Conservation (phyloP, 2,888 invertebrate genomes). For the Drosophila fungiperda region DNA sequence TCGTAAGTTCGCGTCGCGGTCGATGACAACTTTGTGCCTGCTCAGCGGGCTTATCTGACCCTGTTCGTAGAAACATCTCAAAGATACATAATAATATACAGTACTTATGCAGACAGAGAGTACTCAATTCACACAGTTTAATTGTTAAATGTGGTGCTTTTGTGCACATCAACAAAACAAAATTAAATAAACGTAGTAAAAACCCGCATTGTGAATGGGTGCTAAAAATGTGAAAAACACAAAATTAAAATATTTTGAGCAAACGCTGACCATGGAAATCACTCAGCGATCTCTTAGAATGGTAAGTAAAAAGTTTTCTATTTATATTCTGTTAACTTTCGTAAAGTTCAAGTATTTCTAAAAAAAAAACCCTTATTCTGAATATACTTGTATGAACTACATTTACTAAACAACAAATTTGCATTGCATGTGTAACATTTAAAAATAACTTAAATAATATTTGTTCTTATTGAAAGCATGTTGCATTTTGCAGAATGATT, state of each 20-base stretch:
- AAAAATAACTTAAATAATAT: not conserved
- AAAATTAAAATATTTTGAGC: conserved; percentile 29
- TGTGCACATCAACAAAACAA: conserved; percentile 7
- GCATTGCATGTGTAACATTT: not conserved
- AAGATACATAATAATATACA: conserved; percentile 41
- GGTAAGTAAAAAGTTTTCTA: conserved; percentile 29
- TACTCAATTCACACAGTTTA: conserved; percentile 25
- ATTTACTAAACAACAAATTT: not conserved
- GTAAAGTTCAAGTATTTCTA: not conserved
- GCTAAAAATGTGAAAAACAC: conserved; percentile 34
- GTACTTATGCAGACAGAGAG: conserved; percentile 24
- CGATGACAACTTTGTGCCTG: conserved; percentile 60
- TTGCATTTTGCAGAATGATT: not conserved
- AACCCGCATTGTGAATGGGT: conserved; percentile 42
- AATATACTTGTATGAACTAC: not conserved
- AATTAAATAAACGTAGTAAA: conserved; percentile 7
- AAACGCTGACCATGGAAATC: conserved; percentile 3
- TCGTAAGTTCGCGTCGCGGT: conserved; percentile 55
- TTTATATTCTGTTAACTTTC: not conserved
- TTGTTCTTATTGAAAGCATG: not conserved
- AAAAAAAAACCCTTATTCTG: not conserved
- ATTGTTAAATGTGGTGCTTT: conserved; percentile 35
- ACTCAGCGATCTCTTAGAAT: conserved; percentile 38
- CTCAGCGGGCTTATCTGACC: conserved; percentile 58
- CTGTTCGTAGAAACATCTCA: conserved; percentile 42